Conservation (phyloP, 2,797 vertebrate genomes). For the Alectoris magna region DNA sequence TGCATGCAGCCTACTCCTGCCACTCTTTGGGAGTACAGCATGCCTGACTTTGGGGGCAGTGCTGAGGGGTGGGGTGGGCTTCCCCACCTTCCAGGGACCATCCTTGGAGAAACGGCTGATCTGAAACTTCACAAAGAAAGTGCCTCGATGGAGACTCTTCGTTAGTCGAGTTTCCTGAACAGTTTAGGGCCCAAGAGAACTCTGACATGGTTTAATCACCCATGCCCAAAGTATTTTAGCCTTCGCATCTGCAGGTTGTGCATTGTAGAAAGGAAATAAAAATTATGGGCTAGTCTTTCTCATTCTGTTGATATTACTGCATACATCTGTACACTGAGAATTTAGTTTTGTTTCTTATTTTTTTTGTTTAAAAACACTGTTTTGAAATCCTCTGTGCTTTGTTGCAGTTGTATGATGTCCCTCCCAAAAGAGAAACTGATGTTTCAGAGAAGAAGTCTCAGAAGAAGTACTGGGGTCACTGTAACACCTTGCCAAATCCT, state of each 20-base stretch:
- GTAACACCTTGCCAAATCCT: slow-evolving; percentile 83
- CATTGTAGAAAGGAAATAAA: background rate
- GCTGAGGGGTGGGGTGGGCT: background rate
- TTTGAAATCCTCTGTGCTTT: background rate
- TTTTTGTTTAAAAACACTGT: background rate
- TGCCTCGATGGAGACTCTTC: background rate
- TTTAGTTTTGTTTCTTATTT: background rate
- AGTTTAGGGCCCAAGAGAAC: background rate
- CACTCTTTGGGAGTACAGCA: background rate
- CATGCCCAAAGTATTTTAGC: background rate
- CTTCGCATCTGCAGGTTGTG: background rate
- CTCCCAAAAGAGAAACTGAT: slow-evolving; percentile 79
- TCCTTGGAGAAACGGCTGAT: background rate
- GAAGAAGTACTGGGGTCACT: slow-evolving; percentile 63
- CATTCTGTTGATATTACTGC: background rate
- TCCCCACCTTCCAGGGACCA: background rate
- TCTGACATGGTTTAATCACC: background rate
- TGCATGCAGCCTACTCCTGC: background rate
- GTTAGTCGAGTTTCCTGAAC: background rate
- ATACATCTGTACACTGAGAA: background rate
- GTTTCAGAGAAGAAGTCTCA: slow-evolving; percentile 70
- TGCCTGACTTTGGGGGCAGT: background rate
- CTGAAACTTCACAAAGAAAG: background rate
- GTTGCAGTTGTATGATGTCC: slow-evolving; percentile 83
- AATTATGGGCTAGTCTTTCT: background rate